Percentiles rank a stretch among this genome's conserved stretches.
Evolutionary conservation across 2,113 vertebrate genomes (phyloP).

Genomic region (Scomber japonicus): DNA sequence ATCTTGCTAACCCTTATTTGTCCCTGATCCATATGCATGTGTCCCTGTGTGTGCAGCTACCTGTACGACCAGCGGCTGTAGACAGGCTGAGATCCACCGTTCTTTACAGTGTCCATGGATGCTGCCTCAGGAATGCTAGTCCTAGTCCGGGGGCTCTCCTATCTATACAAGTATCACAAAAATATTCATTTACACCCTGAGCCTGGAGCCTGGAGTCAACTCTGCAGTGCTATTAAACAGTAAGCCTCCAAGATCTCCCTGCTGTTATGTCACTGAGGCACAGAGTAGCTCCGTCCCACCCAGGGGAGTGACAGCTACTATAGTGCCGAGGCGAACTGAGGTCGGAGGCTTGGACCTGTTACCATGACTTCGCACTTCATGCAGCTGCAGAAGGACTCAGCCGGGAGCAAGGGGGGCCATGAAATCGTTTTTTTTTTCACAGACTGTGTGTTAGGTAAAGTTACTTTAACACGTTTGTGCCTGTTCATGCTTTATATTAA

Average conservation of each 20-base stretch:
- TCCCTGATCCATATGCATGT: neutral
- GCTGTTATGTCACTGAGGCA: conserved; percentile 55
- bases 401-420: neutral
- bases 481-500: neutral
- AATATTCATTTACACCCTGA: conserved; percentile 22
- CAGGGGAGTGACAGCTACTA: conserved; percentile 68
- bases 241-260: conserved; percentile 38
- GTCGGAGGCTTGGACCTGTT: conserved; percentile 63
- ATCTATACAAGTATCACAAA: conserved; percentile 7
- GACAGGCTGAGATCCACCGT: conserved; percentile 72
- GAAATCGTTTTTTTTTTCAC: neutral
- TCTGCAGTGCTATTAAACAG: conserved; percentile 13
- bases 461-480: neutral
- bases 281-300: conserved; percentile 61
- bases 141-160: conserved; percentile 39
- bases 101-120: conserved; percentile 80
- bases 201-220: neutral
- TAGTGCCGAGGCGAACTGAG: conserved; percentile 45
- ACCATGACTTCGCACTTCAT: conserved; percentile 68
- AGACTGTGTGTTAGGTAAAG: neutral
- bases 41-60: conserved; percentile 59
- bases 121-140: conserved; percentile 54
- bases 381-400: conserved; percentile 37
- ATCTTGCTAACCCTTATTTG: too few species aligned
- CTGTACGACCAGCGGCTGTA: conserved; percentile 88